These are phyloP conservation scores for Denticeps clupeoides DNA, from an alignment of 2,797 vertebrate species.

Conservation along the genomic window DNA sequence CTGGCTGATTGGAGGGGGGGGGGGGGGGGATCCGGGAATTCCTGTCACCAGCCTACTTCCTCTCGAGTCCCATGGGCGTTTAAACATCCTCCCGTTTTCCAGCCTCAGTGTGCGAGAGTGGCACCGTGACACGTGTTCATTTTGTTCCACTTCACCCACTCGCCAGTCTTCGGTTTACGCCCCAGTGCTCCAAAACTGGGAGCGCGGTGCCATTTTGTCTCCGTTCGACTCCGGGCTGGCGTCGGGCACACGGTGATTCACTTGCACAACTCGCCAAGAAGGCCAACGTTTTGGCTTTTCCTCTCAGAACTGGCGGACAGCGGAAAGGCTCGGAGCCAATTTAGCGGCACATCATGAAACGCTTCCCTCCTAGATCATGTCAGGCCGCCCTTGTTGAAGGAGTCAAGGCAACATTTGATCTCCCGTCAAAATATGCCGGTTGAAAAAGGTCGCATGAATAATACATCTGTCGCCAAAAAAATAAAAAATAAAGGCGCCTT, in stretches of 20 bases:
- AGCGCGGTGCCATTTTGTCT: neutral
- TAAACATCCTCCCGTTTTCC: neutral
- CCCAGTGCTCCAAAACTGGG: conserved; percentile 13
- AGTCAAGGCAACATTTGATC: neutral
- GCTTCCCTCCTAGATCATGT: too few species aligned
- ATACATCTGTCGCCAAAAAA: neutral
- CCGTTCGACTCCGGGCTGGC: neutral
- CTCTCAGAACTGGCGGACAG: too few species aligned
- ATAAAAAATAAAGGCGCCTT: too few species aligned
- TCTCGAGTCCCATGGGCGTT: neutral
- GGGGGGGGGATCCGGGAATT: too few species aligned
- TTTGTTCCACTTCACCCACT: conserved; percentile 10
- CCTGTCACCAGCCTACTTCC: too few species aligned
- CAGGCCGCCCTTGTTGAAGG: too few species aligned
- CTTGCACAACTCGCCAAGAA: too few species aligned
- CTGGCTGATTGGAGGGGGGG: too few species aligned
- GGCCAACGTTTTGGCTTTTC: too few species aligned
- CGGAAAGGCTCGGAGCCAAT: too few species aligned
- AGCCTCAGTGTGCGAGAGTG: neutral
- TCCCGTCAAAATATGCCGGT: neutral
- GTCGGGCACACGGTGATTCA: too few species aligned
- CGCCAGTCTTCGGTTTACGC: conserved; percentile 6
- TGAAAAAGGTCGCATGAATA: neutral
- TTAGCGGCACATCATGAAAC: too few species aligned
- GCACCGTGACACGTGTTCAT: conserved; percentile 11